phyloP scores from a whole-genome alignment of 2,113 vertebrate genomes.

The Melanostigma gelatinosum region DNA sequence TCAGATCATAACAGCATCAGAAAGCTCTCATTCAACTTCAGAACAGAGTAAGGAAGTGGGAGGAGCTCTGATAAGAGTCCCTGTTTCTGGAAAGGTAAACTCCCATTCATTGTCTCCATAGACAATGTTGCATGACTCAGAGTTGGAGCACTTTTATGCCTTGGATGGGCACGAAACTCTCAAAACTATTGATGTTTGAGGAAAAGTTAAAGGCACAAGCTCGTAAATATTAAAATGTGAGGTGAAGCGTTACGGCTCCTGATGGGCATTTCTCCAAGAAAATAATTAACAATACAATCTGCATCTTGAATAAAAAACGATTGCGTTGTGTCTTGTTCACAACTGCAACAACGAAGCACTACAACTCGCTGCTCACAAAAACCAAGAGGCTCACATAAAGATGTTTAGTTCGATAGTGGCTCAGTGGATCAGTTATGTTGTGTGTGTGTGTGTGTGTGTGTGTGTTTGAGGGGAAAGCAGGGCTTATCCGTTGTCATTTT shows the following conservation, averaged over 20 bases:
- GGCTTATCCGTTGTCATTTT: constrained; percentile 79
- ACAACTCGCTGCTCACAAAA: no score
- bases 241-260: neutral
- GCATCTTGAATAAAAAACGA: neutral
- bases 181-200: neutral
- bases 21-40: neutral
- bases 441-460: constrained; percentile 36
- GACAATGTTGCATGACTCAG: neutral
- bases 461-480: constrained; percentile 47
- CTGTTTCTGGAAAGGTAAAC: neutral
- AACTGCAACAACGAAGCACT: no score
- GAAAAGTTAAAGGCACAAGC: neutral
- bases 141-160: no score
- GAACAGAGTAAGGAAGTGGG: neutral
- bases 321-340: no score
- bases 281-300: neutral
- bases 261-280: neutral
- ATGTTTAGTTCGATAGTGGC: constrained; percentile 59
- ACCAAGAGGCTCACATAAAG: constrained; percentile 15
- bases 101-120: neutral
- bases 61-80: neutral
- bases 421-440: constrained; percentile 27
- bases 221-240: neutral
- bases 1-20: neutral
- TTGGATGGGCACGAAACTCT: neutral